phyloP scores from a whole-genome alignment of 2,888 invertebrate genomes.

The Rhaphigaster nebulosa region DNA sequence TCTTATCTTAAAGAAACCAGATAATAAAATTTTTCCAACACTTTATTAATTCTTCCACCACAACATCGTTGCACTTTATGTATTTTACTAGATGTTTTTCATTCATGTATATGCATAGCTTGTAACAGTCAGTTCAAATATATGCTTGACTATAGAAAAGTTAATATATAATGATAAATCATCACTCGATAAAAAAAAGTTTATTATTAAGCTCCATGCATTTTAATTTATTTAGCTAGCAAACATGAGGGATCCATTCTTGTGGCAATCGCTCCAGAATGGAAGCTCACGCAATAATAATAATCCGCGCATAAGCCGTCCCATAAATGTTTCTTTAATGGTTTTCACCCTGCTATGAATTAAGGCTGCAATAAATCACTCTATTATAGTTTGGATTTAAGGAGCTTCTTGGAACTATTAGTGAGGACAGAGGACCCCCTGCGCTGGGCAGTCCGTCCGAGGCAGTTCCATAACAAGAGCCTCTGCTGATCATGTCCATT shows the following conservation, averaged over 20 bases:
- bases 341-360: not conserved
- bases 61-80: too few relatives aligned
- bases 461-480: not conserved
- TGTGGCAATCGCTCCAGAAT: not conserved
- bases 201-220: too few relatives aligned
- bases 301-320: not conserved
- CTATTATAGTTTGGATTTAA: slow-evolving; percentile 2
- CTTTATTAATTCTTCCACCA: too few relatives aligned
- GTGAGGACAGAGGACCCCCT: not conserved
- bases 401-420: slow-evolving; percentile 9
- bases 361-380: not conserved
- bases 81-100: too few relatives aligned
- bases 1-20: too few relatives aligned
- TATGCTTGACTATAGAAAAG: too few relatives aligned
- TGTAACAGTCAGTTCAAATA: too few relatives aligned
- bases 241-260: not conserved
- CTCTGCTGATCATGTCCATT: not conserved
- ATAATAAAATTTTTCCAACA: too few relatives aligned
- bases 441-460: not conserved
- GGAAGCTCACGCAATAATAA: not conserved
- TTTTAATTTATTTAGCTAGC: too few relatives aligned
- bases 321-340: not conserved
- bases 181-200: too few relatives aligned
- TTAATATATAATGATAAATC: too few relatives aligned
- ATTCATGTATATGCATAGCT: too few relatives aligned